These are phyloP conservation scores for Chiroxiphia lanceolata DNA, from an alignment of 2,797 vertebrate genomes.

Conservation along the genomic window DNA sequence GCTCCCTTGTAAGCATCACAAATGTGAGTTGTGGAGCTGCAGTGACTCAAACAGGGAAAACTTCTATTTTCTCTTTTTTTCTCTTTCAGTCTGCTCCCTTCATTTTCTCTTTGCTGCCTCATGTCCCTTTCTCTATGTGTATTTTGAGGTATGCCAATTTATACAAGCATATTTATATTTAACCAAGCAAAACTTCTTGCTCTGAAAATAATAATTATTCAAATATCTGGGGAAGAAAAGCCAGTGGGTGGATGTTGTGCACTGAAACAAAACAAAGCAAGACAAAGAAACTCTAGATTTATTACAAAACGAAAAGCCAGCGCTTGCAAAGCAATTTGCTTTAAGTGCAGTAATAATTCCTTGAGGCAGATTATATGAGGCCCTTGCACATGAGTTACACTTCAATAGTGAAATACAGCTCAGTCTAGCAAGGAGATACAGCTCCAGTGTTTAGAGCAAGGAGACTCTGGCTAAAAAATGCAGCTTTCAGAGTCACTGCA, in stretches of 20 bases:
- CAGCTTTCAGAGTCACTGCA: neutral
- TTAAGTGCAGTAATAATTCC: conserved; percentile 6
- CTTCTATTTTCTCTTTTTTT: neutral
- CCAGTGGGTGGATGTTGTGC: neutral
- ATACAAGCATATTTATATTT: neutral
- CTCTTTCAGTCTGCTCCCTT: neutral
- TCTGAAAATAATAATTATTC: conserved; percentile 8
- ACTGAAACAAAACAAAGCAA: conserved; percentile 12
- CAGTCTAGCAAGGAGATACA: neutral
- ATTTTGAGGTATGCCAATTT: neutral
- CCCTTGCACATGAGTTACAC: neutral
- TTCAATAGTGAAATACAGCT: neutral
- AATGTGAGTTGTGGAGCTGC: neutral
- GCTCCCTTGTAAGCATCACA: neutral
- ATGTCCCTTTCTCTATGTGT: neutral
- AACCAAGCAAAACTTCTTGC: neutral
- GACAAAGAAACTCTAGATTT: conserved; percentile 9
- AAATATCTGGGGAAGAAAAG: neutral
- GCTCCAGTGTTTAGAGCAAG: neutral
- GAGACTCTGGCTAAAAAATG: neutral
- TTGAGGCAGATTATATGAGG: neutral
- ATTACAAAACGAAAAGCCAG: neutral
- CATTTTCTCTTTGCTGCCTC: neutral
- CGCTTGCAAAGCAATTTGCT: neutral
- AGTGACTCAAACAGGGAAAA: neutral